Percentiles rank a stretch among this genome's conserved stretches.
Conservation (phyloP, 2,888 invertebrate genomes). For the Oxystoma pomonae region DNA sequence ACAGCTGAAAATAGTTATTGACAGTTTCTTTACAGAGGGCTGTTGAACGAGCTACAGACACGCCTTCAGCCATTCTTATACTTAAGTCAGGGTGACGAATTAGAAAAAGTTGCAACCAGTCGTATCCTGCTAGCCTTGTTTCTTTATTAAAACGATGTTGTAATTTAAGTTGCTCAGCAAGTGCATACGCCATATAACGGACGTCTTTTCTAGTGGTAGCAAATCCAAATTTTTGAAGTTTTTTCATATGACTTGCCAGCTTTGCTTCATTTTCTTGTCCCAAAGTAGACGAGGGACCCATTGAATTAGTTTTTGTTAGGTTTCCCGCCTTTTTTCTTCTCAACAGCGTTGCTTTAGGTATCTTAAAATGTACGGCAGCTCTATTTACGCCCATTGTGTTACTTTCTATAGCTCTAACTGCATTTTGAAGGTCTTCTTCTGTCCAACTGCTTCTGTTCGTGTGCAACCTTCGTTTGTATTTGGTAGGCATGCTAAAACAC, state of each 20-base stretch:
- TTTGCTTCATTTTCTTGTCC: background rate
- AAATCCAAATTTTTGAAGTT: background rate
- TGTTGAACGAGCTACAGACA: background rate
- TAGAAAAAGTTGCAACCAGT: background rate
- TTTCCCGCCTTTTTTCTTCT: background rate
- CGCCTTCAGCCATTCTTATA: background rate
- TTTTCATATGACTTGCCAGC: background rate
- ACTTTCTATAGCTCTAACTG: background rate
- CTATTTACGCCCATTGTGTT: background rate
- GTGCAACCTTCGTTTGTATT: no score
- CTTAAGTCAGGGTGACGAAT: background rate
- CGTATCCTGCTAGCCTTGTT: background rate
- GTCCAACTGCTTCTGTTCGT: background rate
- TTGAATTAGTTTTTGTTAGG: background rate
- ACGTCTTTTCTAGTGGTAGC: background rate
- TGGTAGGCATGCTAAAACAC: no score
- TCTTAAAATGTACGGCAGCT: background rate
- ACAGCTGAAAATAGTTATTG: background rate
- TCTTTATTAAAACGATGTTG: background rate
- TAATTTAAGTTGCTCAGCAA: background rate
- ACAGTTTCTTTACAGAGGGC: background rate
- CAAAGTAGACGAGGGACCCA: background rate
- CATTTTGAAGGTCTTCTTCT: background rate
- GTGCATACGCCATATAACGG: background rate
- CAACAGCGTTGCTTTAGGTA: background rate